A percentile compares a stretch with the other conserved stretches of the same genome.
phyloP scores from a whole-genome alignment of 1,140 invertebrate genomes.

The Hypothenemus hampei region DNA sequence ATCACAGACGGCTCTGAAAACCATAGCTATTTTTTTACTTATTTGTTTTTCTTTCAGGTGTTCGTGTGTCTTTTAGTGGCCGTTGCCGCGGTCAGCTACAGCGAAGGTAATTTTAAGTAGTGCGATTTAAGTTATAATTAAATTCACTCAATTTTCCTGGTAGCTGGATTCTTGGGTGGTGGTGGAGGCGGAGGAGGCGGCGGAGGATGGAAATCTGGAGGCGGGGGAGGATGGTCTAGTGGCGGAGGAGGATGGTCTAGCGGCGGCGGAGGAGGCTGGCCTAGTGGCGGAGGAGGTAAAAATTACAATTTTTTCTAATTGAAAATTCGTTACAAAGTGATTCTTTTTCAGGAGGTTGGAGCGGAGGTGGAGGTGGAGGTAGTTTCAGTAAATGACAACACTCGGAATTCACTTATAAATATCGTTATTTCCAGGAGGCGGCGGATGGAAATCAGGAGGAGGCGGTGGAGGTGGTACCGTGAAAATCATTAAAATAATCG shows the following conservation, averaged over 20 bases:
- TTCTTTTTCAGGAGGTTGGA: constrained; percentile 8
- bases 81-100: constrained; percentile 22
- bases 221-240: constrained; percentile 8
- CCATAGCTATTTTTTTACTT: constrained; percentile 4
- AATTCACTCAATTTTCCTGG: no score
- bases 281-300: not conserved
- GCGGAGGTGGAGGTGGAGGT: constrained; percentile 15
- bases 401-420: not conserved
- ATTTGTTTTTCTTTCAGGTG: constrained; percentile 26
- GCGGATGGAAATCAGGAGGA: constrained; percentile 6
- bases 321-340: not conserved
- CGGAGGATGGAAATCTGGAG: constrained; percentile 16
- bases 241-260: constrained; percentile 18
- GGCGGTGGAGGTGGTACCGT: constrained; percentile 14
- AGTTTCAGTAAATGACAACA: not conserved
- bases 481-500: constrained; percentile 11
- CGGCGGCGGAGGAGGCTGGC: constrained; percentile 9
- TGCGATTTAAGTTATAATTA: constrained; percentile 3
- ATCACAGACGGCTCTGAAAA: not conserved
- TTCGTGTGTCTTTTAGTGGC: constrained; percentile 35
- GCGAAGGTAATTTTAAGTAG: constrained; percentile 28
- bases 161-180: constrained; percentile 31
- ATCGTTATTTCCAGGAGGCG: constrained; percentile 16
- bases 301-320: not conserved
- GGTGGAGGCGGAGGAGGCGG: constrained; percentile 23